A percentile compares a stretch with the other conserved stretches of the same genome.
Evolutionary conservation across 2,888 invertebrate species (phyloP).

Genomic region (Agriopis marginaria): DNA sequence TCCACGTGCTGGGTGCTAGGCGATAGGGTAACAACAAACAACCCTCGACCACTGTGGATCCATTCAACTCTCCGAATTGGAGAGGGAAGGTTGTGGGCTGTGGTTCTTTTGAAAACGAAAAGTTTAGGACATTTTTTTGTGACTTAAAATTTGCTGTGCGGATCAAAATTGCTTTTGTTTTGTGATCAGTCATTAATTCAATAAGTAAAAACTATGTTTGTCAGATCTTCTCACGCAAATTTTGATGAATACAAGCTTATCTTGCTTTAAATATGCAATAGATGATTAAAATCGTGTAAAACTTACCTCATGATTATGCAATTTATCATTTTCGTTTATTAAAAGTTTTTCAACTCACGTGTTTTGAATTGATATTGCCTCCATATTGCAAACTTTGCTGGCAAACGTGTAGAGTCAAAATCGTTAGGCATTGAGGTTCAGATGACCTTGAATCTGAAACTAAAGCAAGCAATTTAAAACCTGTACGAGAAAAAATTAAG

Average conservation of each 20-base stretch:
- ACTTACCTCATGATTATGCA: neutral
- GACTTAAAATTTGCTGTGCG: slow-evolving; percentile 1
- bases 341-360: neutral
- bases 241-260: neutral
- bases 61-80: slow-evolving; percentile 60
- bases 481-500: neutral
- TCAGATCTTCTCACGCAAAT: neutral
- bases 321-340: slow-evolving; percentile 1
- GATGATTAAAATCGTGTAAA: slow-evolving; percentile 1
- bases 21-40: slow-evolving; percentile 61
- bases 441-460: neutral
- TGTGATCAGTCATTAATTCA: neutral
- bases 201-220: neutral
- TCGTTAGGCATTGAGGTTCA: neutral
- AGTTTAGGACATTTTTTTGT: neutral
- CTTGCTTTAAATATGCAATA: neutral
- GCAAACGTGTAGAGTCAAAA: neutral
- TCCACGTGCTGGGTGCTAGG: slow-evolving; percentile 74
- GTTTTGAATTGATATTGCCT: neutral
- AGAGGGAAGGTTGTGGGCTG: slow-evolving; percentile 41
- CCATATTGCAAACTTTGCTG: slow-evolving; percentile 2
- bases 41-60: slow-evolving; percentile 46
- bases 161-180: neutral
- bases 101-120: neutral
- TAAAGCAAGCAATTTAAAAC: too few species aligned